Evolutionary conservation across 2,888 invertebrate genomes (phyloP), one percentile per base, ranked within the genome.

Genomic region (Agonopterix arenella): DNA sequence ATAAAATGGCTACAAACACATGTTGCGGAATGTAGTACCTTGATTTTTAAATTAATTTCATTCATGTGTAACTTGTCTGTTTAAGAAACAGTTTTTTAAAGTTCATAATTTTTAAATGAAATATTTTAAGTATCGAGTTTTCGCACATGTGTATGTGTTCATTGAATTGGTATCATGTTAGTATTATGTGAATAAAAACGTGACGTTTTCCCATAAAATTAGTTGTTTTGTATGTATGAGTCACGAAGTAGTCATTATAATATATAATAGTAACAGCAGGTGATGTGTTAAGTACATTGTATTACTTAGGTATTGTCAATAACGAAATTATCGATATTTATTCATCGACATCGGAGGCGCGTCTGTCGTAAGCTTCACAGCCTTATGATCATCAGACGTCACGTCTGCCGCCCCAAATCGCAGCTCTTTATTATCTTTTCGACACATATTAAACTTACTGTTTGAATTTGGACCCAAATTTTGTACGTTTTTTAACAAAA

Each of bases 241-340:
- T 74, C 74, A 66, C 73, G 66, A 62, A 56, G 69, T 74, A 74
- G 74, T 76, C 76, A 76, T 76, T 76, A 75, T 62, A 52, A 55
- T 60, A 57, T 76, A 75, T 62, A 52, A 55, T 60, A 57, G 59
- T 62, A 61, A 47, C 49, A 40, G 40, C 52, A 56, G 61, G 58
- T 61, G 64, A 62, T 64, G 59, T 63, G 53, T 55, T 61, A 63
- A 64, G 64, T 64, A 65, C 66, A 62, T 62, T 58, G 56, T 59
- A 40, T 40, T 40, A 40, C 40, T 9, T 40, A 40, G 40, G 40
- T 40, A 40, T 40, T 52, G 43, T 48, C 50, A 45, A 41, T 52
- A 46, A 50, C 47, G 44, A 50, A 53, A 51, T 52, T 48, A 38
- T 47, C 51, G 46, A 52, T 47, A 50, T 42, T 42, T 28, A 49